phyloP scores from a whole-genome alignment of 2,888 invertebrate species.

The Ernsta delagoae region DNA sequence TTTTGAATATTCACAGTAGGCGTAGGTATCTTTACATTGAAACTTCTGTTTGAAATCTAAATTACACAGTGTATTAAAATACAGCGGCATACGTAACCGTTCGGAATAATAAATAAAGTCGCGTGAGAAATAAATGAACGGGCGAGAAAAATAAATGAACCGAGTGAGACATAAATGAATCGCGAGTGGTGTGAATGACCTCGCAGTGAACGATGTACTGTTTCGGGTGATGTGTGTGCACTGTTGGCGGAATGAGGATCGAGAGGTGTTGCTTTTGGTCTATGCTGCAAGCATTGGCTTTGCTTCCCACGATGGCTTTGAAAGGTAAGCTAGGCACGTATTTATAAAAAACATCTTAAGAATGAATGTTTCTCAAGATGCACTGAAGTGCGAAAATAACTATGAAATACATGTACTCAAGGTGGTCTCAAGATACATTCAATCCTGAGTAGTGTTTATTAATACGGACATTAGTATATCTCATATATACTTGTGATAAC shows the following conservation, averaged over 20 bases:
- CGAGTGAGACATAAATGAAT: conserved; percentile 45
- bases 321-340: conserved; percentile 67
- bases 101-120: conserved; percentile 29
- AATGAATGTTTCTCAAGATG: too few relatives aligned
- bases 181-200: conserved; percentile 46
- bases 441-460: too few relatives aligned
- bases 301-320: conserved; percentile 75
- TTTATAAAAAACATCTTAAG: too few relatives aligned
- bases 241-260: conserved; percentile 70
- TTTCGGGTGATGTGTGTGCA: conserved; percentile 60
- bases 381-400: too few relatives aligned
- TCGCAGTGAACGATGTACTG: conserved; percentile 58
- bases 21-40: conserved; percentile 5
- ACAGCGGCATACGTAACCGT: conserved; percentile 2
- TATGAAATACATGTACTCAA: too few relatives aligned
- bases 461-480: too few relatives aligned
- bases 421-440: too few relatives aligned
- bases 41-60: conserved; percentile 24
- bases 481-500: too few relatives aligned
- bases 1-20: conserved; percentile 3
- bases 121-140: conserved; percentile 26
- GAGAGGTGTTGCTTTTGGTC: conserved; percentile 73
- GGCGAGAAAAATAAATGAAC: conserved; percentile 43
- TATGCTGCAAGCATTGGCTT: conserved; percentile 73
- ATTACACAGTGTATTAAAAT: conserved; percentile 10